These are phyloP conservation scores for Spermophilus dauricus DNA, from an alignment of 2,113 vertebrate species.

Conservation along the genomic window DNA sequence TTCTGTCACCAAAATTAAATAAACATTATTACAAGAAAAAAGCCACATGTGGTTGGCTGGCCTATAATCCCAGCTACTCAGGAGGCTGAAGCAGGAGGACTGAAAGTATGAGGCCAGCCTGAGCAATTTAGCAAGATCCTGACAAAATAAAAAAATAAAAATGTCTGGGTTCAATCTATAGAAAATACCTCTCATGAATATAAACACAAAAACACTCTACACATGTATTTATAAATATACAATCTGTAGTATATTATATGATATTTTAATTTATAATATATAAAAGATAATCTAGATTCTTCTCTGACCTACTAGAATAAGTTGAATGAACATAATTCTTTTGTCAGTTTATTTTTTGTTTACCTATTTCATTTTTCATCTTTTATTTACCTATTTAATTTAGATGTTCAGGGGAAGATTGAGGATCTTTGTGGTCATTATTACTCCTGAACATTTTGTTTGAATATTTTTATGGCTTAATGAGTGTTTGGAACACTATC, in stretches of 20 bases:
- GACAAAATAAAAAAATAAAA: neutral
- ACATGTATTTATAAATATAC: neutral
- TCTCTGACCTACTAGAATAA: neutral
- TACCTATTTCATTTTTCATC: neutral
- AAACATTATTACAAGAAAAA: slow-evolving; percentile 5
- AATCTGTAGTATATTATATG: neutral
- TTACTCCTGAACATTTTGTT: slow-evolving; percentile 34
- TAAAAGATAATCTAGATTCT: neutral
- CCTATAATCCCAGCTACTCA: too few species aligned
- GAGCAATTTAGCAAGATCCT: too few species aligned
- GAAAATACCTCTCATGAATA: neutral
- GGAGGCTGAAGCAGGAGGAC: too few species aligned
- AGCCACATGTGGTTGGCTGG: neutral
- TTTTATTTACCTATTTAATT: slow-evolving; percentile 14
- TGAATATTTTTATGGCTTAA: slow-evolving; percentile 16
- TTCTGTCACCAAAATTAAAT: neutral
- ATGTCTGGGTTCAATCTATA: neutral
- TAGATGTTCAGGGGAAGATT: neutral
- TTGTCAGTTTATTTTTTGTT: slow-evolving; percentile 5
- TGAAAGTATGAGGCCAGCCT: too few species aligned
- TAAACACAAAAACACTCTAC: neutral
- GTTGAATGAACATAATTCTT: neutral
- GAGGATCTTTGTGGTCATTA: neutral
- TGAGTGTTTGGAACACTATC: slow-evolving; percentile 24
- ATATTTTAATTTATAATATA: neutral